Percentiles rank a stretch among this genome's conserved stretches.
Evolutionary conservation across 2,888 invertebrate species (phyloP).

Genomic region (Euproctis similis): DNA sequence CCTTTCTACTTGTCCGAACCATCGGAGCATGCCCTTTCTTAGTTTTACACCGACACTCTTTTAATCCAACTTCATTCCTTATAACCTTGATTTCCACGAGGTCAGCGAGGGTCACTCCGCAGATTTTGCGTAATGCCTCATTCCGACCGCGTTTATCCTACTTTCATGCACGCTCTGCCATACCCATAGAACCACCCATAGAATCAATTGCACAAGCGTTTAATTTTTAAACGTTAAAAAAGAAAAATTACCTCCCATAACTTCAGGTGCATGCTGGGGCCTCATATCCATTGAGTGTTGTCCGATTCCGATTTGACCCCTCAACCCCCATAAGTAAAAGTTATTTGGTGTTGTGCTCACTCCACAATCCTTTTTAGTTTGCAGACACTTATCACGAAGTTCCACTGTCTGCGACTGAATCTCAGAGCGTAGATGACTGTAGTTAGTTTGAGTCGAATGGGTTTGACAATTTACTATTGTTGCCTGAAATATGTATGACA

Average conservation of each 20-base stretch:
- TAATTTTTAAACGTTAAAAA: neutral
- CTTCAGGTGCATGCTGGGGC: conserved; percentile 17
- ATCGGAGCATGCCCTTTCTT: no score
- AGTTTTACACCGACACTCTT: no score
- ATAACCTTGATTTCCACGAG: no score
- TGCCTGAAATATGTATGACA: no score
- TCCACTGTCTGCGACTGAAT: conserved; percentile 78
- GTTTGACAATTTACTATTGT: conserved; percentile 78
- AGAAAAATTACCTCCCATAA: conserved; percentile 35
- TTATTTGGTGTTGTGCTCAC: conserved; percentile 34
- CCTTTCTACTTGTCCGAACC: no score
- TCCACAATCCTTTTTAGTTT: conserved; percentile 47
- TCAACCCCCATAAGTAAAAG: conserved; percentile 73
- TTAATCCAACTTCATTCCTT: no score
- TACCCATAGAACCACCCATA: no score
- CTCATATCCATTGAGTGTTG: conserved; percentile 67
- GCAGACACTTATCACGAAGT: conserved; percentile 46
- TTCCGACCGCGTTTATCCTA: no score
- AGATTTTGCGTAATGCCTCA: no score
- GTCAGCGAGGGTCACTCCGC: no score
- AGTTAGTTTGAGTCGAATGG: conserved; percentile 81
- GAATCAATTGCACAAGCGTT: no score
- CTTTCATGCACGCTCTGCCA: no score
- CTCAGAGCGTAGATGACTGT: conserved; percentile 78
- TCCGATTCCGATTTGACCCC: conserved; percentile 69